Percentiles rank a stretch among this genome's conserved stretches.
Conservation (phyloP, 2,113 vertebrate species). For the Labrus mixtus region DNA sequence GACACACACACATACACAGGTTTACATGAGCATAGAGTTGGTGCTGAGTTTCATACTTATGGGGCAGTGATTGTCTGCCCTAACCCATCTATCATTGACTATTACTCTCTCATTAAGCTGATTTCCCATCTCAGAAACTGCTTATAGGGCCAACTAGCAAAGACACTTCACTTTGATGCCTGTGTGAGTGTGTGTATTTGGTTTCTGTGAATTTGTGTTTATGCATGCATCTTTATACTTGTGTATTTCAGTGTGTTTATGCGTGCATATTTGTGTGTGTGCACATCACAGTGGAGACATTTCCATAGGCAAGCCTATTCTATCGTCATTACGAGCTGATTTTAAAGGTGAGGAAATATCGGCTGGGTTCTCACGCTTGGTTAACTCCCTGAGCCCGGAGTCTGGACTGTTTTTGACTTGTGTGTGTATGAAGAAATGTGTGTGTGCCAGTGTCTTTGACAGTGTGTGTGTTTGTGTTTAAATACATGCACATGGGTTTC, state of each 20-base stretch:
- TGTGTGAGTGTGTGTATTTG: slow-evolving; percentile 44
- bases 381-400: slow-evolving; percentile 78
- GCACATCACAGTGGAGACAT: slow-evolving; percentile 70
- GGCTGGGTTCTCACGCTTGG: slow-evolving; percentile 82
- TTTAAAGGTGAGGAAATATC: slow-evolving; percentile 83
- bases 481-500: slow-evolving; percentile 43
- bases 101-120: slow-evolving; percentile 81
- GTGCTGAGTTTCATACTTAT: slow-evolving; percentile 73
- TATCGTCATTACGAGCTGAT: slow-evolving; percentile 81
- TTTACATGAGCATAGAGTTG: slow-evolving; percentile 68
- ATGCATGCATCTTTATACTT: slow-evolving; percentile 58
- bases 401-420: slow-evolving; percentile 76
- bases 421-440: slow-evolving; percentile 33
- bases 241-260: slow-evolving; percentile 42
- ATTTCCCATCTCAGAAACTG: slow-evolving; percentile 79
- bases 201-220: slow-evolving; percentile 66
- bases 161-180: slow-evolving; percentile 69
- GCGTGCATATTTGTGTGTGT: slow-evolving; percentile 29
- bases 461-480: slow-evolving; percentile 39
- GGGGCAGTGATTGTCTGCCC: slow-evolving; percentile 83
- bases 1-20: slow-evolving; percentile 53
- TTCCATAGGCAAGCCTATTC: slow-evolving; percentile 83
- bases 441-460: slow-evolving; percentile 24
- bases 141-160: slow-evolving; percentile 75
- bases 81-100: slow-evolving; percentile 82